phyloP scores from a whole-genome alignment of 2,888 invertebrate genomes.

The Ceramica pisi region DNA sequence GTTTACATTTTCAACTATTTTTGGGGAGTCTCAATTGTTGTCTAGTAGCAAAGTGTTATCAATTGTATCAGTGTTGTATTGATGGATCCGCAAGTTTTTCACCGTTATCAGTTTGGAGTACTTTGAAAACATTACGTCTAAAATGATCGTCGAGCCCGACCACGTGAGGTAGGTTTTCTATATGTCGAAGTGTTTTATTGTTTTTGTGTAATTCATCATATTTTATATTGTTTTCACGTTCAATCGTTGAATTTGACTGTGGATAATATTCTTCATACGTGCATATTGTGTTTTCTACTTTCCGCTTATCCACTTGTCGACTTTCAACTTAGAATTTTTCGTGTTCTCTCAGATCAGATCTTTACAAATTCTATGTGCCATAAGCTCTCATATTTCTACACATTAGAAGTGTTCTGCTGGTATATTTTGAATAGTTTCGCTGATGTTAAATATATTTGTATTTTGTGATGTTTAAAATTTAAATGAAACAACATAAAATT shows the following conservation, averaged over 20 bases:
- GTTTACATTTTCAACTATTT: constrained; percentile 85
- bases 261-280: not conserved
- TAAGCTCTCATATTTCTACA: not conserved
- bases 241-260: constrained; percentile 49
- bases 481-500: not conserved
- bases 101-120: constrained; percentile 79
- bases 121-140: constrained; percentile 87
- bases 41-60: constrained; percentile 80
- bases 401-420: constrained; percentile 1
- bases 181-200: constrained; percentile 82
- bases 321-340: constrained; percentile 54
- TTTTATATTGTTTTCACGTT: constrained; percentile 63
- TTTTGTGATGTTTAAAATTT: constrained; percentile 2
- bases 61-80: constrained; percentile 81
- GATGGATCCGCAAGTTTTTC: constrained; percentile 85
- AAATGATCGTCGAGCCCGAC: constrained; percentile 90
- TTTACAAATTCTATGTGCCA: constrained; percentile 11
- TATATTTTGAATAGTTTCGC: not conserved
- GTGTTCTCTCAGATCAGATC: not conserved
- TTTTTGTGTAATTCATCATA: constrained; percentile 71
- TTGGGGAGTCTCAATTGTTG: constrained; percentile 82
- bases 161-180: constrained; percentile 88
- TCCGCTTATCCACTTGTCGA: constrained; percentile 42
- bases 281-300: constrained; percentile 31
- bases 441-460: not conserved